Base-by-base conservation (phyloP, 2,797 vertebrate genomes). In the Sebastes glaucus region DNA sequence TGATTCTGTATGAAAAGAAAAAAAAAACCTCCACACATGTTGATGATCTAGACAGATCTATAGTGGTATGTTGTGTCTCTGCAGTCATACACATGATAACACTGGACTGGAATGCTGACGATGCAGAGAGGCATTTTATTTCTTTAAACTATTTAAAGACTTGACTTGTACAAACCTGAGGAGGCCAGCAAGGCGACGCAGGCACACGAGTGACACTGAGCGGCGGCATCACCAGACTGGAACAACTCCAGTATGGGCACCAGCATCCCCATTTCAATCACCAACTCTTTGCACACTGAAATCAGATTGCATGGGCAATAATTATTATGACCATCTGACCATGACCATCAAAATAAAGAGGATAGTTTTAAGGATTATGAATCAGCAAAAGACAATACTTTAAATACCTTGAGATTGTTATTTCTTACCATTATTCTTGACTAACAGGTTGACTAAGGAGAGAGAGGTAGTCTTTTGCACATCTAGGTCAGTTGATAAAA, bases 131-230 rank as follows among this genome's bases (percentile, higher is more conserved):
- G 2, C 38, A 14, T 33, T 46, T 11, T 23, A 49, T 42, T 35
- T 32, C 30, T 9, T 59, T 53, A 14, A 18, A 23, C 35, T 9
- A 46, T 46, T 20, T 52, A 65, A 38, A 56, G 11, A 20, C 2
- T 56, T 55, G 32, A 16, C 2, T 9, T 22, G 16, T 23, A 87
- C 94, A 84, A 42, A 97, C 97, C 96, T 88, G 96, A 95, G 56
- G 95, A 92, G 42, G 95, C 94, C 84, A 97, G 87, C 89, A 90
- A 88, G 93, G 93, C 93, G 32, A 96, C 69, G 30, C 96, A 97
- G 42, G 96, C 96, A 86, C 96, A 96, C 25, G 96, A 96, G 86
- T 97, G 96, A 79, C 95, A 96, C 87, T 96, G 96, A 70, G 96
- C 93, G 2, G 89, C 77, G 23, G 88, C 74, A 83, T 97, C 96